Conservation (phyloP, 2,888 invertebrate genomes). For the Cataglyphis albicans region DNA sequence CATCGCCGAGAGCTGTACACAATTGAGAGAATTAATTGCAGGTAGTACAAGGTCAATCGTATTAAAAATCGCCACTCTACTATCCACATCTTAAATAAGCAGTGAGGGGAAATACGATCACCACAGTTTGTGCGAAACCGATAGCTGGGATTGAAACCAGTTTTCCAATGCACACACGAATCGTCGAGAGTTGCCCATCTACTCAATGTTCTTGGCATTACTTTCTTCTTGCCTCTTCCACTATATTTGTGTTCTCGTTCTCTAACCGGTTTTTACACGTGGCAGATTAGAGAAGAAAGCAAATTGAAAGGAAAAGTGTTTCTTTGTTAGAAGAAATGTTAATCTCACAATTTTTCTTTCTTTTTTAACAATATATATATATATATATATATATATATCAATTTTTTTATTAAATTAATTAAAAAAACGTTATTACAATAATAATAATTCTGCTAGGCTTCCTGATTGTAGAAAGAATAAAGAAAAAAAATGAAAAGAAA, state of each 20-base stretch:
- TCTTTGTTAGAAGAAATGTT: not conserved
- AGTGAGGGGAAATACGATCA: too few species aligned
- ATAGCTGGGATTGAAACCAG: not conserved
- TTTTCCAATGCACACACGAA: not conserved
- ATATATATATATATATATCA: not conserved
- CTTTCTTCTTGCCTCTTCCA: not conserved
- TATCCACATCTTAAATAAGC: not conserved
- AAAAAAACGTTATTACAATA: not conserved
- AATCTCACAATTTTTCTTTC: not conserved
- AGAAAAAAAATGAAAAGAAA: conserved; percentile 17
- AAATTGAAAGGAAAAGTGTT: not conserved
- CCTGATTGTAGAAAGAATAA: not conserved
- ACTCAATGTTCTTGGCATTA: not conserved
- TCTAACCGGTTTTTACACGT: not conserved
- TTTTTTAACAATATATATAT: too few species aligned
- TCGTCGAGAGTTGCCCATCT: not conserved
- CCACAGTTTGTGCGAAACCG: not conserved
- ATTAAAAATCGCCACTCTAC: not conserved
- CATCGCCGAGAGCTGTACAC: conserved; percentile 88
- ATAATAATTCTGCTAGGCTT: not conserved
- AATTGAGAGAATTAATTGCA: conserved; percentile 85
- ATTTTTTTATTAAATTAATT: not conserved
- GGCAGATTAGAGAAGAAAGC: not conserved
- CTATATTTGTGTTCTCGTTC: not conserved
- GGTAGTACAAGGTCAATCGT: conserved; percentile 53